Evolutionary conservation across 2,888 invertebrate species (phyloP), one percentile per base, ranked within the genome.

Genomic region (Morpho achilles): DNA sequence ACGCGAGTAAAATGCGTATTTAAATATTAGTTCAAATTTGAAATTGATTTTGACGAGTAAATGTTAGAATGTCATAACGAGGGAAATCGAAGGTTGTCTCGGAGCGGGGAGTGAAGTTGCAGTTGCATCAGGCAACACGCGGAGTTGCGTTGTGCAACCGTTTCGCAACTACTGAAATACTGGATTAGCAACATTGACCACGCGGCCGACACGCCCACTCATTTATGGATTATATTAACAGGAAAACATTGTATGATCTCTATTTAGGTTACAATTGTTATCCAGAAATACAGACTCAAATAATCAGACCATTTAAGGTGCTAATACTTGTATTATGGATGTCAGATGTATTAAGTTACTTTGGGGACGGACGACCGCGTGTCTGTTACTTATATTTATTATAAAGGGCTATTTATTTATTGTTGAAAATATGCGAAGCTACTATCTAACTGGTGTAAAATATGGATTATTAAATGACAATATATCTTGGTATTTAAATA

Each of bases 141-240:
- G 70, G 68, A 68, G 68, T 85, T 71, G 70, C 72, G 68, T 85
- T 82, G 70, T 65, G 75, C 75, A 85, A 87, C 72, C 68, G 81
- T 86, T 86, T 79, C 83, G 81, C 80, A 85, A 86, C 79, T 69
- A 63, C 60, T 79, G 80, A 81, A 84, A 81, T 77, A 77, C 73
- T 79, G 76, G 75, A 82, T 81, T 81, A 80, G 75, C 74, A 73
- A 75, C 75, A 77, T 76, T 77, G 69, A 72, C 74, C 63, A 75
- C 70, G 76, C 75, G 69, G 69, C 61, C 43, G 53, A 58, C 57
- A 56, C 58, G 50, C 61, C 61, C 58, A 63, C 61, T 9, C 51
- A n/a, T 22, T 16, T 53, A 46, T 40, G 47, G 47, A 58, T 52
- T 56, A 54, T 40, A 32, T 53, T 60, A 56, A 67, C 63, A 45